Percentiles rank a stretch among this genome's conserved stretches.
Evolutionary conservation across 2,113 vertebrate genomes (phyloP).

Genomic region (Pardalotus punctatus): DNA sequence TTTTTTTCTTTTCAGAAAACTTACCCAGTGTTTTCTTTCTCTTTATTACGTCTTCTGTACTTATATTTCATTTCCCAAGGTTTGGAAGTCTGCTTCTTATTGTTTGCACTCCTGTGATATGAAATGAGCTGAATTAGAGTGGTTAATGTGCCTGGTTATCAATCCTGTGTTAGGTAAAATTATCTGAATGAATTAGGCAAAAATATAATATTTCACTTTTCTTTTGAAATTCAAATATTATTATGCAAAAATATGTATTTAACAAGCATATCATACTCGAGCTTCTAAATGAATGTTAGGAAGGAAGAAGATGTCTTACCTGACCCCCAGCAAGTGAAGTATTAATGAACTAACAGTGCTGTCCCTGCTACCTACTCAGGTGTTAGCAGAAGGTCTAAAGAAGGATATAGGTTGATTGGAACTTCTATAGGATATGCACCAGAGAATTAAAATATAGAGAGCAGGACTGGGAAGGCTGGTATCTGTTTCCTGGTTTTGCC

Average conservation of each 20-base stretch:
- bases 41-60: not conserved
- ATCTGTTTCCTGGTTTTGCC: not conserved
- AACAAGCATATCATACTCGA: not conserved
- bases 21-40: not conserved
- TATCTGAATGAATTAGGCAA: not conserved
- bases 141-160: not conserved
- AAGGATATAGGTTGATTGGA: not conserved
- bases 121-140: not conserved
- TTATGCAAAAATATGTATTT: not conserved
- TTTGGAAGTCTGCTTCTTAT: not conserved
- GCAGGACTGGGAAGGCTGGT: not conserved
- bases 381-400: not conserved
- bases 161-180: not conserved
- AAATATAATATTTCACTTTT: not conserved
- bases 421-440: not conserved
- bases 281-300: not conserved
- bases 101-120: not conserved
- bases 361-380: not conserved
- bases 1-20: conserved; percentile 1
- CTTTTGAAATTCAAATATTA: not conserved
- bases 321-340: not conserved
- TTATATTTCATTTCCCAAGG: not conserved
- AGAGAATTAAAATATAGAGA: not conserved
- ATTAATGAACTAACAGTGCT: not conserved
- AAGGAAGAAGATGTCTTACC: not conserved